phyloP scores from a whole-genome alignment of 2,113 vertebrate species.

The Coregonus clupeaformis region DNA sequence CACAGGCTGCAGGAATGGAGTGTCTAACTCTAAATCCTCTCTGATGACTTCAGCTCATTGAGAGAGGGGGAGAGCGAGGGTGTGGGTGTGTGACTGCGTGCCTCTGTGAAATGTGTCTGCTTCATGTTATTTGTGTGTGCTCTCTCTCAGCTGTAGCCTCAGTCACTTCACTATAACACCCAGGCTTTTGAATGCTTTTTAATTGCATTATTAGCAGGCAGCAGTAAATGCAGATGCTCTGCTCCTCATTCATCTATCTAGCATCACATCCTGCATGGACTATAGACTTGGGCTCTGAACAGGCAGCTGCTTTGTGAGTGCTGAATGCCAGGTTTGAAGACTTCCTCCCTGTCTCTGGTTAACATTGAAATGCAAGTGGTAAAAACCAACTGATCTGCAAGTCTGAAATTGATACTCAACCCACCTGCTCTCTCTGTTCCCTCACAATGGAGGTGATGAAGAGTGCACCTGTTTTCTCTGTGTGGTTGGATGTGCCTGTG shows the following conservation, averaged over 20 bases:
- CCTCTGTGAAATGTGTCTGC: not conserved
- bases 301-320: not conserved
- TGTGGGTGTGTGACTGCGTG: too few species aligned
- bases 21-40: not conserved
- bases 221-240: constrained; percentile 55
- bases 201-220: constrained; percentile 50
- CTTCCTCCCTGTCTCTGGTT: not conserved
- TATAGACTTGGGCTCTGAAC: constrained; percentile 6
- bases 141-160: constrained; percentile 60
- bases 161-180: constrained; percentile 7
- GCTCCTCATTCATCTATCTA: constrained; percentile 39
- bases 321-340: not conserved
- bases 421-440: not conserved
- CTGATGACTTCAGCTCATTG: constrained; percentile 23
- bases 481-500: not conserved
- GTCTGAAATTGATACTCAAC: not conserved
- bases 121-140: constrained; percentile 29
- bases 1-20: too few species aligned
- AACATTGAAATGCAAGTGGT: constrained; percentile 4
- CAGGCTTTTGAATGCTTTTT: constrained; percentile 50
- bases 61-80: constrained; percentile 41
- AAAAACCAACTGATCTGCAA: not conserved
- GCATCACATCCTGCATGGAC: constrained; percentile 45
- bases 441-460: not conserved
- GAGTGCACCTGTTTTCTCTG: not conserved